Evolutionary conservation across 2,888 invertebrate species (phyloP), one percentile per base, ranked within the genome.

Genomic region (Notodonta ziczac): DNA sequence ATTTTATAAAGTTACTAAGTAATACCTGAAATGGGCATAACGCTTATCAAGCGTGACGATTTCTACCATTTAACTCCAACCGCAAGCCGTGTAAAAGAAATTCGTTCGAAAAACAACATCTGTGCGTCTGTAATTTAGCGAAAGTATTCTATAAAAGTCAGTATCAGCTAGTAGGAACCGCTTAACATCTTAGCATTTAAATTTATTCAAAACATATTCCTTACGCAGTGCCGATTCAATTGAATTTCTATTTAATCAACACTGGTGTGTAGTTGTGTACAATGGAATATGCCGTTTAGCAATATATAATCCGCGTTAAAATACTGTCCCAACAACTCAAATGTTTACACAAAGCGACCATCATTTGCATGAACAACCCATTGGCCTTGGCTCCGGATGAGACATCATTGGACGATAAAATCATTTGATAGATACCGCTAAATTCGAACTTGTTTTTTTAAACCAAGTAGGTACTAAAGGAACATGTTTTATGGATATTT

Each of bases 341-440:
- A 56, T 72, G 70, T 74, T 71, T 64, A 69, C 59, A 69, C 62
- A 68, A 60, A 62, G 60, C 57, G 64, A 60, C 52, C 58, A 61
- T 69, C 64, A 79, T 80, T 80, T 76, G 69, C 77, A 78, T 80
- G 67, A 71, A 73, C 62, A 73, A 73, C 67, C 65, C 60, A 69
- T 72, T 72, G 76, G 70, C 78, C 77, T 78, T 78, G 77, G 67
- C 56, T 67, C 56, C 55, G 58, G 61, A 65, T 62, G 60, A 68
- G 70, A 70, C 67, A 69, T 72, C 69, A 71, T 72, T 60, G 53
- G 58, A 57, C 51, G 67, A 72, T 71, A 63, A 66, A 70, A 61
- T 44, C 40, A 50, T 42, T 42, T 10, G 50, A 66, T 69, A 65
- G 66, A 67, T 71, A 61, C 62, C 54, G 59, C 65, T 67, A 60